Conservation (phyloP, 2,888 invertebrate genomes). For the Conops quadrifasciatus region DNA sequence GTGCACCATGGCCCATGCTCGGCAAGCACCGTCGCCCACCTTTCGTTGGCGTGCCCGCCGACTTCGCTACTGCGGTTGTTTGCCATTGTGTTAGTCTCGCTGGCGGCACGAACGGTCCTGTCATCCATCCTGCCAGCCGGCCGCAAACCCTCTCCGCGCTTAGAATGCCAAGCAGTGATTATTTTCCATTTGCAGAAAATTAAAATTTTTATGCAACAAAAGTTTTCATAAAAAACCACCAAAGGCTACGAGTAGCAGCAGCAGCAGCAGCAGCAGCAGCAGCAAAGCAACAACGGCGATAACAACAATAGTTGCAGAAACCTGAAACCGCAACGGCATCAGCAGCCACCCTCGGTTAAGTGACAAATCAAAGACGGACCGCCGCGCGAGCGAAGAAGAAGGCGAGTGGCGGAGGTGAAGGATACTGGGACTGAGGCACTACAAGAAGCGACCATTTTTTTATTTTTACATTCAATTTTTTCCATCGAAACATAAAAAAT, state of each 20-base stretch:
- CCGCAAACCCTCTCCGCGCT: neutral
- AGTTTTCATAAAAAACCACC: constrained; percentile 55
- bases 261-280: constrained; percentile 25
- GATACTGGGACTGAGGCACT: neutral
- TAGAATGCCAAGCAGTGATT: constrained; percentile 23
- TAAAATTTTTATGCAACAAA: constrained; percentile 44
- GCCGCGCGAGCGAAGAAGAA: constrained; percentile 1
- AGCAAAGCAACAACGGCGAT: constrained; percentile 18
- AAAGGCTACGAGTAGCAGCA: constrained; percentile 44
- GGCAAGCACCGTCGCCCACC: too few species aligned
- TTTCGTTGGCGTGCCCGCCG: too few species aligned
- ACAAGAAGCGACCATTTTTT: neutral
- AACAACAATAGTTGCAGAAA: constrained; percentile 17
- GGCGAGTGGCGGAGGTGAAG: neutral
- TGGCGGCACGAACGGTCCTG: neutral
- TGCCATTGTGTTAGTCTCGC: neutral
- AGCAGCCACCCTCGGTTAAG: constrained; percentile 32
- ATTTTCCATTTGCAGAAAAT: constrained; percentile 36
- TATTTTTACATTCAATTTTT: neutral
- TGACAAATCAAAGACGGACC: constrained; percentile 59
- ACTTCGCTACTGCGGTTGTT: neutral
- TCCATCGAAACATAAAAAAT: constrained; percentile 43
- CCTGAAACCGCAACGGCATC: constrained; percentile 37
- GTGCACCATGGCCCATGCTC: neutral
- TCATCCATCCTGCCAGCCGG: neutral